Evolutionary conservation across 2,113 vertebrate species (phyloP).

Genomic region (Anhinga anhinga): DNA sequence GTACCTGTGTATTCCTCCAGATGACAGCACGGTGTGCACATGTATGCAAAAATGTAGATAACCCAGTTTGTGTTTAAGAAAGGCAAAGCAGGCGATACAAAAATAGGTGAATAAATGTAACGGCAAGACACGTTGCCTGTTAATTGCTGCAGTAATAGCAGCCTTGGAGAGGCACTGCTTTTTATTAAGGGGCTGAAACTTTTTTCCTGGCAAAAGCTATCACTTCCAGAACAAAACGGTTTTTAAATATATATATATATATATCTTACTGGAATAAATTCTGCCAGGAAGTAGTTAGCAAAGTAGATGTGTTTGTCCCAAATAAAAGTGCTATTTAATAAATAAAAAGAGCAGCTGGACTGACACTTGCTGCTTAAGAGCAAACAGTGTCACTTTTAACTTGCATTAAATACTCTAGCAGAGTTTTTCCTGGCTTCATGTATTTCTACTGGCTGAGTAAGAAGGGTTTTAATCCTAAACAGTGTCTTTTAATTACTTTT

Average conservation of each 20-base stretch:
- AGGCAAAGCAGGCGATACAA: not conserved
- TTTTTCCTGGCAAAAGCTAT: not conserved
- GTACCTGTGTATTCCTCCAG: not conserved
- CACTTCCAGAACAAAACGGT: not conserved
- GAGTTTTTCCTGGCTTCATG: not conserved
- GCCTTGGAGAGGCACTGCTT: not conserved
- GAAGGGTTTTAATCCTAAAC: not conserved
- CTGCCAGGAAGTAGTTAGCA: not conserved
- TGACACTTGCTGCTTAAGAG: not conserved
- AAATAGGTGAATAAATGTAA: not conserved
- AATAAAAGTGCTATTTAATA: not conserved
- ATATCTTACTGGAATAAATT: not conserved
- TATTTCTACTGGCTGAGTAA: not conserved
- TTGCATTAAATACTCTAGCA: not conserved
- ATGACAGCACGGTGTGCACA: not conserved
- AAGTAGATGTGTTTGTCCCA: not conserved
- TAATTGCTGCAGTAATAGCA: not conserved
- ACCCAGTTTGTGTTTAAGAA: not conserved
- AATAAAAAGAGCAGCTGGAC: constrained; percentile 8
- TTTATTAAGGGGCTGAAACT: not conserved
- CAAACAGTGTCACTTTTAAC: not conserved
- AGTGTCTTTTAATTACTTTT: not conserved
- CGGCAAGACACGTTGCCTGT: not conserved
- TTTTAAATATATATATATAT: not conserved
- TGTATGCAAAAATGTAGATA: not conserved